Percentiles rank a stretch among this genome's conserved stretches.
phyloP scores from a whole-genome alignment of 2,888 invertebrate genomes.

The Eumerus sabulonum region DNA sequence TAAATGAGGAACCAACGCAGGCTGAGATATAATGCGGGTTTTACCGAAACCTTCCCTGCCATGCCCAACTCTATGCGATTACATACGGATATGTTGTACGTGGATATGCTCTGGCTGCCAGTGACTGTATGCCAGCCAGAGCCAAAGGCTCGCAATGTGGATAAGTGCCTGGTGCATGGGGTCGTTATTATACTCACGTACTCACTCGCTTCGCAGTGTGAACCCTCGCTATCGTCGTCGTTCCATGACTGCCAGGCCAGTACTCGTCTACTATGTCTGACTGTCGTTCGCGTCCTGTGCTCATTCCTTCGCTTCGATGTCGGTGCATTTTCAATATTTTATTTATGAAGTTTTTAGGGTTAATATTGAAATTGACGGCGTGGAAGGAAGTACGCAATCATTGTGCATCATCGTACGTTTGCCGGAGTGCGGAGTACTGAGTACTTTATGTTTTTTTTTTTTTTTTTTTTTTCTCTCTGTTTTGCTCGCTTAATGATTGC shows the following conservation, averaged over 20 bases:
- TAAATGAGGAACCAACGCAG: conserved; percentile 3
- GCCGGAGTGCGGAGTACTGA: not conserved
- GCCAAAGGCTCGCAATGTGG: conserved; percentile 40
- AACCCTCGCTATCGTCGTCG: conserved; percentile 11
- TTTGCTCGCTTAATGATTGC: not conserved
- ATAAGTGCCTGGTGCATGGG: conserved; percentile 53
- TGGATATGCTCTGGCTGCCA: not conserved
- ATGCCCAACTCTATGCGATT: not conserved
- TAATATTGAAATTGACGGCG: conserved; percentile 56
- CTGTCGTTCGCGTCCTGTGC: too few relatives aligned
- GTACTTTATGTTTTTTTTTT: too few relatives aligned
- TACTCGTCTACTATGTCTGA: too few relatives aligned
- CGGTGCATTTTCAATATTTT: conserved; percentile 48
- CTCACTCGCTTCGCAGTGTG: conserved; percentile 44
- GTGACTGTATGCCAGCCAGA: conserved; percentile 5
- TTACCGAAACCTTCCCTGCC: conserved; percentile 6
- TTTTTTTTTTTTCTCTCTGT: too few relatives aligned
- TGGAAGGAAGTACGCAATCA: conserved; percentile 43
- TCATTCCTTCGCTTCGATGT: not conserved
- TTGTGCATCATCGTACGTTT: conserved; percentile 1
- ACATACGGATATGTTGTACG: not conserved
- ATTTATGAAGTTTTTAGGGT: conserved; percentile 51
- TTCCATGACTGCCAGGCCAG: too few relatives aligned
- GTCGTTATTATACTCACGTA: conserved; percentile 53
- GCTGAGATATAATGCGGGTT: conserved; percentile 44